Conservation (phyloP, 2,888 invertebrate genomes). For the Dasysyrphus tricinctus region DNA sequence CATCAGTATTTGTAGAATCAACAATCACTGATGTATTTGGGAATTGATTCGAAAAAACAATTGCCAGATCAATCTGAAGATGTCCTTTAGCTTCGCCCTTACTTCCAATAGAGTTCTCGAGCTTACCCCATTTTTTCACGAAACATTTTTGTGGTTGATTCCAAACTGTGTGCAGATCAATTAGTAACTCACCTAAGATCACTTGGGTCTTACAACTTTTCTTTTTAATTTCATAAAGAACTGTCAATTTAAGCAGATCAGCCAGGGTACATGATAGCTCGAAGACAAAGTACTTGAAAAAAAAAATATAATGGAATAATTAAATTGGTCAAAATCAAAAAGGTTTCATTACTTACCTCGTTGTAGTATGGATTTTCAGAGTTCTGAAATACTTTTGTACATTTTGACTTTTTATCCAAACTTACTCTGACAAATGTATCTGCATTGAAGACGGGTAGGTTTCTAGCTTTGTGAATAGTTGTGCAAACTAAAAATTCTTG, state of each 20-base stretch:
- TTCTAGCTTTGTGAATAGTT: slow-evolving; percentile 87
- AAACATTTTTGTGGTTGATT: slow-evolving; percentile 91
- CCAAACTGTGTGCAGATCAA: slow-evolving; percentile 90
- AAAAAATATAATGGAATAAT: not conserved
- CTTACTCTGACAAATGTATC: slow-evolving; percentile 87
- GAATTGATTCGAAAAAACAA: slow-evolving; percentile 88
- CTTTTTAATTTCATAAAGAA: slow-evolving; percentile 86
- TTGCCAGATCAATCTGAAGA: slow-evolving; percentile 91
- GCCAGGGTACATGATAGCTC: slow-evolving; percentile 86
- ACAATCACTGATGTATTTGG: slow-evolving; percentile 79
- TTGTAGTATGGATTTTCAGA: slow-evolving; percentile 88
- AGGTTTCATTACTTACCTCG: slow-evolving; percentile 84
- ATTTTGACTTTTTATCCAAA: slow-evolving; percentile 86
- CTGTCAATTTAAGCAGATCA: slow-evolving; percentile 85
- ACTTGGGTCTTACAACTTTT: slow-evolving; percentile 84
- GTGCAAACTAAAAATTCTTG: slow-evolving; percentile 86
- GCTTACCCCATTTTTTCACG: slow-evolving; percentile 93
- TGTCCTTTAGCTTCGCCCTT: slow-evolving; percentile 87
- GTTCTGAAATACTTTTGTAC: slow-evolving; percentile 85
- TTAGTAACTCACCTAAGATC: slow-evolving; percentile 85
- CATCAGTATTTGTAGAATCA: slow-evolving; percentile 84
- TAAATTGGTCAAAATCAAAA: not conserved
- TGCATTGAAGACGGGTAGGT: slow-evolving; percentile 84
- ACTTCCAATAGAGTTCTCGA: slow-evolving; percentile 87
- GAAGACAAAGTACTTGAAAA: slow-evolving; percentile 88